Base-by-base conservation (phyloP, 1,140 invertebrate genomes). In the Drosophila santomea region DNA sequence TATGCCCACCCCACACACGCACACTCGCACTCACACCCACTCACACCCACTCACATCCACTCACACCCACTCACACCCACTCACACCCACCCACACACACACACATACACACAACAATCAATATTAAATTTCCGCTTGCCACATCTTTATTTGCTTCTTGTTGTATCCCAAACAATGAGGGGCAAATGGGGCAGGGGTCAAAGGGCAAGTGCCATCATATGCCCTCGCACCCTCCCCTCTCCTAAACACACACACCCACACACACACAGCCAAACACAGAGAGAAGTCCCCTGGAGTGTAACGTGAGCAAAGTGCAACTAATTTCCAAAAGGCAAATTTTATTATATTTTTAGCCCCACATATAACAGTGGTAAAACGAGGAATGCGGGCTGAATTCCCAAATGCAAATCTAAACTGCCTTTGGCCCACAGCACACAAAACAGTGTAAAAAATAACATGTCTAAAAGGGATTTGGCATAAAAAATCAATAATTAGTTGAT, bases 101-200 rank as follows among this genome's bases (percentile, higher is more conserved):
- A 56, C 28, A 76, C 74, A 56, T 56, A 78, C 73, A 86, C 20
- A 20, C 20, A 20, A 20, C 82, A 86, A 86, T 86, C 83, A 86
- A 86, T 86, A 86, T 86, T 83, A 88, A 86, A 86, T 86, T 86
- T 86, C 75, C 83, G 76, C 84, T 76, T 77, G 83, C 83, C 83
- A 79, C 83, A 83, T 88, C 79, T 86, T 88, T 86, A 82, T 86
- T 86, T 86, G 82, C 71, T 75, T 75, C 67, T 85, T 84, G 69
- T 75, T 80, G 62, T 59, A 52, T 32, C 54, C 43, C 67, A 73
- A 76, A 74, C 54, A 66, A 54, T 54, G 39, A 39, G 35, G 12
- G n/a, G 12, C 5, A 35, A 43, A 8, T 25, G 41, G 41, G n/a
- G 41, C 3, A n/a, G 36, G 23, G 67, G 67, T 51, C 55, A 55